Conservation (phyloP, 1,140 invertebrate species). For the Lamellibrachia luymesi region DNA sequence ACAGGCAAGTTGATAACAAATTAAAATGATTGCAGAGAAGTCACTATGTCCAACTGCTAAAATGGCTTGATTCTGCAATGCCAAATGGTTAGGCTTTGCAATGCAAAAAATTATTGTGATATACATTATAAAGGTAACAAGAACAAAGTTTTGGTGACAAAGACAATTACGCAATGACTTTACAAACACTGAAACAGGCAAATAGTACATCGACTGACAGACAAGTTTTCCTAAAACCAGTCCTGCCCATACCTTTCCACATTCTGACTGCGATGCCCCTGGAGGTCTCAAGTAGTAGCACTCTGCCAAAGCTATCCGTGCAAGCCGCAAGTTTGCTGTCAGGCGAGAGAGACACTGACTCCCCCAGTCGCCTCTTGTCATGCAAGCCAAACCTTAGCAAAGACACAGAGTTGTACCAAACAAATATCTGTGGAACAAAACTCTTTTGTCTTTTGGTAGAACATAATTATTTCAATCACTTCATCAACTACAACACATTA, state of each 20-base stretch:
- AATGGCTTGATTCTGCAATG: too few species aligned
- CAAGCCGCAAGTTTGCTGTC: conserved; percentile 76
- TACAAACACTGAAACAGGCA: too few species aligned
- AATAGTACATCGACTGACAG: too few species aligned
- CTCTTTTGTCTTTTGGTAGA: too few species aligned
- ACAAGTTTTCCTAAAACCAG: not conserved
- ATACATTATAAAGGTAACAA: too few species aligned
- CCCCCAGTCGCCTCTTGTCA: conserved; percentile 75
- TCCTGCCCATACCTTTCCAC: conserved; percentile 73
- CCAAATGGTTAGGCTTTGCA: too few species aligned
- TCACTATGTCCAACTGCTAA: too few species aligned
- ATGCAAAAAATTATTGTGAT: too few species aligned
- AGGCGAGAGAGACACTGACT: conserved; percentile 73
- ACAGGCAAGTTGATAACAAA: too few species aligned
- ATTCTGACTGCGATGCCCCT: conserved; percentile 78
- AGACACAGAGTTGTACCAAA: conserved; percentile 1
- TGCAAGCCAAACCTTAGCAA: conserved; percentile 71
- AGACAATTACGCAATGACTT: too few species aligned
- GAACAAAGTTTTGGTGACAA: too few species aligned
- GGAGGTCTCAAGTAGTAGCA: conserved; percentile 79
- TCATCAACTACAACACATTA: not conserved
- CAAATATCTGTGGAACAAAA: not conserved
- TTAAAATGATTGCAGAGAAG: too few species aligned
- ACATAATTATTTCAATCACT: conserved; percentile 17
- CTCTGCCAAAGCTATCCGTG: conserved; percentile 81